phyloP scores from a whole-genome alignment of 2,797 vertebrate genomes.

The Sebastes melanostomus region DNA sequence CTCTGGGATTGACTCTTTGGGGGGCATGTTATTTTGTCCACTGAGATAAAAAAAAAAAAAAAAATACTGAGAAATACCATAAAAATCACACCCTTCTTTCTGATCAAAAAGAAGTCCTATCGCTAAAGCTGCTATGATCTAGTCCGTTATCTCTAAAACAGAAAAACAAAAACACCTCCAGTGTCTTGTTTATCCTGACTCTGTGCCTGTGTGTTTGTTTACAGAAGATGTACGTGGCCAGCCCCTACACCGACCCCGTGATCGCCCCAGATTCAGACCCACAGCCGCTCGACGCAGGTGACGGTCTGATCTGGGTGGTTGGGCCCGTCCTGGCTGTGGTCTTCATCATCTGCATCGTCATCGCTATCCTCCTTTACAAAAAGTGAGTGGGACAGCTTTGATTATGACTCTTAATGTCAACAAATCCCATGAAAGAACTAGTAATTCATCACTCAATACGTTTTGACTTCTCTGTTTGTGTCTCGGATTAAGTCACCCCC shows the following conservation, averaged over 20 bases:
- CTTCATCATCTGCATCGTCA: conserved; percentile 99
- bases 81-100: not conserved
- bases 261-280: conserved; percentile 94
- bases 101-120: not conserved
- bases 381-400: conserved; percentile 85
- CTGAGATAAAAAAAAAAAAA: not conserved
- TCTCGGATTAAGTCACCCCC: not conserved
- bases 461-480: not conserved
- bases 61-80: not conserved
- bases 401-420: not conserved
- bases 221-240: conserved; percentile 92
- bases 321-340: conserved; percentile 95
- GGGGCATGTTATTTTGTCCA: not conserved
- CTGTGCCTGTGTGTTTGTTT: conserved; percentile 40
- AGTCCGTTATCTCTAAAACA: not conserved
- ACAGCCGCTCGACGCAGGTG: conserved; percentile 91
- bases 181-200: not conserved
- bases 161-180: not conserved
- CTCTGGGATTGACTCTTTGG: not conserved
- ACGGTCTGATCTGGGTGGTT: conserved; percentile 98
- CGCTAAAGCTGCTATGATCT: not conserved
- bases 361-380: conserved; percentile 97
- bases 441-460: not conserved
- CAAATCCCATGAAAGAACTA: not conserved
- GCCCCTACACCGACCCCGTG: conserved; percentile 92